Conservation (phyloP, 2,797 vertebrate species). For the Helostoma temminkii region DNA sequence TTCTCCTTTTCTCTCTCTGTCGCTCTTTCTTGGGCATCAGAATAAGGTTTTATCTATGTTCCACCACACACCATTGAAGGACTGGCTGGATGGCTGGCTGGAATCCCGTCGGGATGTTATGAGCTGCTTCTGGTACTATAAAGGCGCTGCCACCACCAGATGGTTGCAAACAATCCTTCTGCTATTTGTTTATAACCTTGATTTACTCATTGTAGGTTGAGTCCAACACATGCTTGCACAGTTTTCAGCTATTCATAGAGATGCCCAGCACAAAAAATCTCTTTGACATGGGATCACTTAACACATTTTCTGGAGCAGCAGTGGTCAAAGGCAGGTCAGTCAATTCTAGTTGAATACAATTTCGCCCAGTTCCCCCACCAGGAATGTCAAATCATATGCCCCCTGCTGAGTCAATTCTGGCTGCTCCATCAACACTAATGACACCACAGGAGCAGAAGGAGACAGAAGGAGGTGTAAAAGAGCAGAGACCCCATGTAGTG, state of each 20-base stretch:
- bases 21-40: constrained; percentile 62
- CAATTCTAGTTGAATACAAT: constrained; percentile 48
- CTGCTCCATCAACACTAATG: constrained; percentile 66
- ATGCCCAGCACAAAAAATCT: constrained; percentile 32
- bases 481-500: constrained; percentile 50
- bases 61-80: constrained; percentile 72
- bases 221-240: constrained; percentile 27
- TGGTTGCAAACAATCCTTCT: constrained; percentile 74
- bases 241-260: constrained; percentile 35
- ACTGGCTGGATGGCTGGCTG: constrained; percentile 64
- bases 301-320: constrained; percentile 22
- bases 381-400: constrained; percentile 47
- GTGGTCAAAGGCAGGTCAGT: constrained; percentile 60
- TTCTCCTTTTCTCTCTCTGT: constrained; percentile 34
- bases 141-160: constrained; percentile 70
- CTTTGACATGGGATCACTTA: constrained; percentile 54
- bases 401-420: constrained; percentile 60
- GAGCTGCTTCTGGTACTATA: constrained; percentile 67
- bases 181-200: constrained; percentile 65
- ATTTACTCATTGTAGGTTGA: constrained; percentile 59
- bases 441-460: constrained; percentile 40
- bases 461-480: constrained; percentile 44
- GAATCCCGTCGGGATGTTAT: constrained; percentile 66
- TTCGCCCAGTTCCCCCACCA: constrained; percentile 43
- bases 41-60: constrained; percentile 79